These are phyloP conservation scores for Salpingus planirostris DNA, from an alignment of 2,888 invertebrate species.

Conservation along the genomic window DNA sequence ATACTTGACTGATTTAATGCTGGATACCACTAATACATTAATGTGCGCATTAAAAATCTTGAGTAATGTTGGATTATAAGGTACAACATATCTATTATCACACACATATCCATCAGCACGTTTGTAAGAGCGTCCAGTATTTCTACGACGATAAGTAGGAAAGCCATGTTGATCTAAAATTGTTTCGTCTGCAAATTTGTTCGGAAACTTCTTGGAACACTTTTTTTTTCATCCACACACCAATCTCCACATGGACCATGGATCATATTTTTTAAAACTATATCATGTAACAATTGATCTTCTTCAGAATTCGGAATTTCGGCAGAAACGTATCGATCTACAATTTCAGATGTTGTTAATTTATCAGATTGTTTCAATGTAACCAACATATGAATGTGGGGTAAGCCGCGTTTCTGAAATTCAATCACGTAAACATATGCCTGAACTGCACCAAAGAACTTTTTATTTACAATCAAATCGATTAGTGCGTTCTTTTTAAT, in stretches of 20 bases:
- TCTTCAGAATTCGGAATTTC: background rate
- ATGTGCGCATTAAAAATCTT: slow-evolving; percentile 9
- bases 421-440: slow-evolving; percentile 12
- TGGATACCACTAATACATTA: slow-evolving; percentile 5
- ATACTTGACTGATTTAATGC: background rate
- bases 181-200: background rate
- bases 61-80: slow-evolving; percentile 3
- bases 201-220: slow-evolving; percentile 1
- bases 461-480: background rate
- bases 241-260: slow-evolving; percentile 3
- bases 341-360: background rate
- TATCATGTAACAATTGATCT: background rate
- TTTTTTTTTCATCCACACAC: background rate
- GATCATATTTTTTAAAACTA: background rate
- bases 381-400: slow-evolving; percentile 3
- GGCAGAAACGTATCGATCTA: slow-evolving; percentile 2
- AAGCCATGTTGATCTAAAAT: background rate
- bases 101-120: background rate
- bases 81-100: slow-evolving; percentile 3
- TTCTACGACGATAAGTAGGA: slow-evolving; percentile 1
- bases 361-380: slow-evolving; percentile 1
- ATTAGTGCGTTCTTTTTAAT: slow-evolving; percentile 1
- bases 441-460: background rate
- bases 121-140: background rate
- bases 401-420: slow-evolving; percentile 17